Evolutionary conservation across 92 coral and sea anemone genomes (phyloP), one percentile per base, ranked within the genome.

Genomic region (Montipora capitata): DNA sequence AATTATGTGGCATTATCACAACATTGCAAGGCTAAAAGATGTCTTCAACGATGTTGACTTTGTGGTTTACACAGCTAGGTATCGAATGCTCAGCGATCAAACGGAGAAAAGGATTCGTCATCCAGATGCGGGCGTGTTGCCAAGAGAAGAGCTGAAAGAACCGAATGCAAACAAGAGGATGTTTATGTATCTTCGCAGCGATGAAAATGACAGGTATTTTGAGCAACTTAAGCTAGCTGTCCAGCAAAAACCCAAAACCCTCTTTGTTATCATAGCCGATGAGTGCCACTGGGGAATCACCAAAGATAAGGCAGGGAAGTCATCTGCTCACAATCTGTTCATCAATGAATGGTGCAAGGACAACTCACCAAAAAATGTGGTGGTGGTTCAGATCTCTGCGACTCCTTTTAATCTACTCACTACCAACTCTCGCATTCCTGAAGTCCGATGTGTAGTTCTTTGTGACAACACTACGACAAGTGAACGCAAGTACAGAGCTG

Each of bases 241-340:
- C 58, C 67, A 67, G 2, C 77, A 62, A 77, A 76, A 70, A 3
- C 93, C 93, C 5, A 44, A 38, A 7, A 89, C 93, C 0, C 69
- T 89, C 3, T 89, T 89, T 49, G 67, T 78, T 81, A 76, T 89
- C 45, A 39, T 89, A 49, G 93, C 89, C 3, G 93, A 89, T 57
- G 93, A 89, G 43, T 89, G 93, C 54, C 93, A 89, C 16, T 89
- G 93, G 89, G 93, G 89, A 69, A 89, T 89, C 13, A 59, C 89
- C 10, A 76, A 51, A 15, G 89, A 86, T 40, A 73, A 71, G 42
- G 88, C 43, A 7, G 59, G 76, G 27, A 89, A 89, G 56, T 62
- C 84, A 35, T 74, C 92, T 41, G 92, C 92, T 10, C 88, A 89
- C 43, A 82, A 89, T 67, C 63, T 74, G 40, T 89, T 75, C 59